phyloP scores from a whole-genome alignment of 2,113 vertebrate species.

The Odobenus rosmarus region DNA sequence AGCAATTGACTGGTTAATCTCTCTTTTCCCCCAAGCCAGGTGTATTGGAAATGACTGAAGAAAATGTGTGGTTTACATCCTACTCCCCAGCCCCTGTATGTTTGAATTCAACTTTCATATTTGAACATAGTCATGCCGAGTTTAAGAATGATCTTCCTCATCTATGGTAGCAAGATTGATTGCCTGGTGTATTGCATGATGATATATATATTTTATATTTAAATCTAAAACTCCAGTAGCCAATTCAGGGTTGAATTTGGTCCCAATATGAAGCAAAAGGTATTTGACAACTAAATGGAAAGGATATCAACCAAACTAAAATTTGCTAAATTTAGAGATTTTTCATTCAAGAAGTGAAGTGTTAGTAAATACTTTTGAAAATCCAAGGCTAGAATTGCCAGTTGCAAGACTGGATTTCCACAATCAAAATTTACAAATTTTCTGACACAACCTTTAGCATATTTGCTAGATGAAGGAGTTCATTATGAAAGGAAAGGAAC shows the following conservation, averaged over 20 bases:
- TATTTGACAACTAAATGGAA: neutral
- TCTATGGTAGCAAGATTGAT: neutral
- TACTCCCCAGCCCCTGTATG: neutral
- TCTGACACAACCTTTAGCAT: neutral
- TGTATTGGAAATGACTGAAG: slow-evolving; percentile 10
- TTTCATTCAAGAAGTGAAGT: neutral
- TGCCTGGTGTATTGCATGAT: neutral
- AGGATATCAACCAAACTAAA: neutral
- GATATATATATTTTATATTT: neutral
- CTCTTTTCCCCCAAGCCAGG: neutral
- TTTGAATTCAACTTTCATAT: neutral
- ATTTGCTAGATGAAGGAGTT: neutral
- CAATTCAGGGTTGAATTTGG: neutral
- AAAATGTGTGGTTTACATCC: neutral
- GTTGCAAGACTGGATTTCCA: neutral
- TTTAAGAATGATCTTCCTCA: slow-evolving; percentile 42
- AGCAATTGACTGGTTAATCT: neutral
- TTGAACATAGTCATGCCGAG: neutral
- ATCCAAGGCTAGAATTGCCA: neutral
- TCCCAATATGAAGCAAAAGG: neutral
- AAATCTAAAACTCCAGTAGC: neutral
- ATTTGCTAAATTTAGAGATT: neutral
- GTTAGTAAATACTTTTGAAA: neutral
- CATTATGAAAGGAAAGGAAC: neutral
- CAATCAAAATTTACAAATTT: neutral